A percentile compares a stretch with the other conserved stretches of the same genome.
Conservation (phyloP, 2,797 vertebrate genomes). For the Phoxinus dragarum region DNA sequence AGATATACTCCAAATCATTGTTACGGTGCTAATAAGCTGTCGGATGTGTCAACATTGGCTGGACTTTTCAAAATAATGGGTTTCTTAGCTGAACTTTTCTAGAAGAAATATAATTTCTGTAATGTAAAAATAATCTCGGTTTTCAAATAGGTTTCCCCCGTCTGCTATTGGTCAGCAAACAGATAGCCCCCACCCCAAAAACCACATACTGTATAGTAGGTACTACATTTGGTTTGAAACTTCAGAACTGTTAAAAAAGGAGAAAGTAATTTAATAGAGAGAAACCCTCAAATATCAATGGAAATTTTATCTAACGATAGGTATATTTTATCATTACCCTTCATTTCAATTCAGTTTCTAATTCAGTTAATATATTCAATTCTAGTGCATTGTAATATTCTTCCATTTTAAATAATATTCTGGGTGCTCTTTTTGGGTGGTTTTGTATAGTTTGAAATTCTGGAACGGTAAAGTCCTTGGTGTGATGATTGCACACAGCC, state of each 20-base stretch:
- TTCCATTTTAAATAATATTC: neutral
- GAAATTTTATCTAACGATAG: neutral
- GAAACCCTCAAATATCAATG: neutral
- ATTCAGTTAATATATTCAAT: neutral
- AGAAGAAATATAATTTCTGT: slow-evolving; percentile 20
- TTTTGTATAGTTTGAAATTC: slow-evolving; percentile 22
- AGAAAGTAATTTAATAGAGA: neutral
- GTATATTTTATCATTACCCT: neutral
- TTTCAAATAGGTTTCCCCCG: neutral
- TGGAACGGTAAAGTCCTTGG: slow-evolving; percentile 42
- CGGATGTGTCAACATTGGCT: slow-evolving; percentile 43
- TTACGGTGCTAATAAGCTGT: slow-evolving; percentile 59
- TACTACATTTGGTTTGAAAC: neutral
- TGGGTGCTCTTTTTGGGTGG: neutral
- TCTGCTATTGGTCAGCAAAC: neutral
- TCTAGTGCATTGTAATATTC: neutral
- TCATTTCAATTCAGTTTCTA: neutral
- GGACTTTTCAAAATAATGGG: slow-evolving; percentile 50
- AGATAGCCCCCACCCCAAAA: neutral
- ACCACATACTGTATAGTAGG: too few relatives aligned
- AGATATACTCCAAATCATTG: slow-evolving; percentile 54
- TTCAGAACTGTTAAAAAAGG: neutral
- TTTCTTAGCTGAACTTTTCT: slow-evolving; percentile 32
- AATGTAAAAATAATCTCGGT: neutral
- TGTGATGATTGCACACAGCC: slow-evolving; percentile 38